Evolutionary conservation across 2,113 vertebrate species (phyloP), one percentile per base, ranked within the genome.

Genomic region (Hiodon tergisus): DNA sequence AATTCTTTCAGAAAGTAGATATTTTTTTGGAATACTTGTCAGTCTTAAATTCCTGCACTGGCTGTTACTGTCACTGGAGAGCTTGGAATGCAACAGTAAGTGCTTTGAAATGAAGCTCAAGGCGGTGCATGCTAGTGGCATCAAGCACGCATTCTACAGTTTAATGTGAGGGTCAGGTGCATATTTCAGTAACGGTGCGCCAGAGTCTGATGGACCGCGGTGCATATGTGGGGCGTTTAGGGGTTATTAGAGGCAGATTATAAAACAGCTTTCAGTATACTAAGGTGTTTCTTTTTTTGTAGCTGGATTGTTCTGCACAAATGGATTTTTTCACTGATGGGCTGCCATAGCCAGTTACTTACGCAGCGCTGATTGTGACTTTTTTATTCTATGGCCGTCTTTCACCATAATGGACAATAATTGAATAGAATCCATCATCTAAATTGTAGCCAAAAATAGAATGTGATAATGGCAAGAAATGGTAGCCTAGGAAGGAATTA

Each of bases 381-480:
- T 31, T 71, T 48, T 83, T 83, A 85, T 86, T 88, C 87, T 84
- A 85, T 79, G 81, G 90, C 92, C 92, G 91, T 92, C 91, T 92
- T 88, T 91, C 91, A 91, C 86, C 85, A 88, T 94, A 96, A 96
- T 95, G 94, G 94, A 93, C 93, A 92, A 94, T 95, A 93, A 95
- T 94, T 93, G 93, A 93, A 90, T 90, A 85, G 89, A 91, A 94
- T 95, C 92, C 91, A 94, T 95, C 92, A 90, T 89, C 84, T 85
- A 83, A 89, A 87, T 91, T 86, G 89, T 87, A 80, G 89, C 91
- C 86, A 70, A 83, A 90, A 92, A 94, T 90, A 92, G 90, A 90
- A 88, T 86, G 85, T 88, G 89, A 84, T 92, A 94, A 93, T 94
- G 91, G 93, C 81, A 79, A 80, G 83, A 94, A 95, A 94, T 92